Base-by-base conservation (phyloP, 2,888 invertebrate genomes). In the Drosophila borborema region DNA sequence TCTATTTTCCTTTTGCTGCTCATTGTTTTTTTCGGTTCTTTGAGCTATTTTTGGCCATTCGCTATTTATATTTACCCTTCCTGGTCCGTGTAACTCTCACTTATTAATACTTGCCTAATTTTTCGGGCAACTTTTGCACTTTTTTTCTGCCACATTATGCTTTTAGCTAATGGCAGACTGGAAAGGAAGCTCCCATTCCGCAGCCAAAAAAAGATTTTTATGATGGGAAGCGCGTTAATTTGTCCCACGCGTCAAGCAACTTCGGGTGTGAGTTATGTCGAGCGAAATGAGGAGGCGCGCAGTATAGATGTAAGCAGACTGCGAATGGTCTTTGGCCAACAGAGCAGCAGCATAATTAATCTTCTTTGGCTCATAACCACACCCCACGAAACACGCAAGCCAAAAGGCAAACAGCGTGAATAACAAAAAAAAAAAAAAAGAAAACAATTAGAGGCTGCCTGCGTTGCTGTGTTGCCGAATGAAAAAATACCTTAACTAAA, bases 341-440 rank as follows among this genome's bases (percentile, higher is more conserved):
- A 64, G 59, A 68, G 64, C 74, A 59, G 54, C 45, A 64, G 62
- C 71, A 72, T 68, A 84, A 84, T 84, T 87, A 87, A 80, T 84
- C 85, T 87, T 80, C 61, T 83, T 61, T 62, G 46, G 62, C 48
- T 68, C 67, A 68, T 72, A 61, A 54, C 64, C 74, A 48, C 72
- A 43, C 60, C 60, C n/a, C 12, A 20, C 12, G 20, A 3, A 55
- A 36, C 36, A 34, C 56, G 59, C n/a, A 20, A 20, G 31, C 64
- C 53, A 54, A 66, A 43, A 59, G 41, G 34, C 66, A 66, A 53
- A 54, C 51, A 69, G 48, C 20, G 23, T 34, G 1, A 43, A 28
- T 28, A 36, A 36, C 9, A 36, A 36, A 2, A 1, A 36, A 36
- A 9, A 36, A 40, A 9, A 56, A 20, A 38, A 45, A 34, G 12